Percentiles rank a stretch among this genome's conserved stretches.
These are phyloP conservation scores for Diloba caeruleocephala DNA, from an alignment of 2,888 invertebrate species.

Conservation along the genomic window DNA sequence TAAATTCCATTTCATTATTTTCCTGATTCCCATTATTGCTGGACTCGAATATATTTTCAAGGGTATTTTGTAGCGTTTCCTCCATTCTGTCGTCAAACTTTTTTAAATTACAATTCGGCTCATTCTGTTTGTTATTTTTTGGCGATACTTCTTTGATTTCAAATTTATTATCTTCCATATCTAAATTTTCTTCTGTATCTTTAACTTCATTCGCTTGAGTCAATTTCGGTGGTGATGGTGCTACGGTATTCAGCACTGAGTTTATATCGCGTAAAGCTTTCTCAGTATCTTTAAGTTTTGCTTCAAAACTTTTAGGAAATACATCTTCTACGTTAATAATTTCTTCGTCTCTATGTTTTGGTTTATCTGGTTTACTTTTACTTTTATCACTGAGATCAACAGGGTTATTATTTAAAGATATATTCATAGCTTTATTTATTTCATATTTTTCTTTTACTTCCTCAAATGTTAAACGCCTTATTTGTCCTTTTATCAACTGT, in stretches of 20 bases:
- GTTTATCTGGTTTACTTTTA: slow-evolving; percentile 43
- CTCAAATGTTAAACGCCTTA: slow-evolving; percentile 65
- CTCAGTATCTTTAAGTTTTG: slow-evolving; percentile 76
- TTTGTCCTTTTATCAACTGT: slow-evolving; percentile 67
- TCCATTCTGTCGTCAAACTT: slow-evolving; percentile 73
- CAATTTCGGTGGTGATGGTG: slow-evolving; percentile 11
- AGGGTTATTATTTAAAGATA: slow-evolving; percentile 73
- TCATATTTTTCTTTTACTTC: slow-evolving; percentile 75
- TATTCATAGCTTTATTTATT: slow-evolving; percentile 78
- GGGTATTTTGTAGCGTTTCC: slow-evolving; percentile 68
- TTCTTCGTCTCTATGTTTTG: slow-evolving; percentile 45
- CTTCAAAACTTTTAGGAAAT: slow-evolving; percentile 70
- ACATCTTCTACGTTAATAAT: slow-evolving; percentile 57
- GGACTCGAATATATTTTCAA: slow-evolving; percentile 72
- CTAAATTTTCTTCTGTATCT: slow-evolving; percentile 1
- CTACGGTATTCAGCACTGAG: slow-evolving; percentile 61
- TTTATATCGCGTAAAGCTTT: slow-evolving; percentile 71
- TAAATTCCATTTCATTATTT: slow-evolving; percentile 75
- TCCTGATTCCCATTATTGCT: slow-evolving; percentile 64
- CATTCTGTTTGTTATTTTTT: slow-evolving; percentile 6
- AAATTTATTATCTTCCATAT: slow-evolving; percentile 6
- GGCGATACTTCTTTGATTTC: slow-evolving; percentile 8
- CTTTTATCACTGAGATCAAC: slow-evolving; percentile 63
- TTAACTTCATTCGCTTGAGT: slow-evolving; percentile 5
- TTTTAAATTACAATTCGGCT: slow-evolving; percentile 33